These are phyloP conservation scores for Synergus japonicus DNA, from an alignment of 2,888 invertebrate genomes.

Conservation along the genomic window DNA sequence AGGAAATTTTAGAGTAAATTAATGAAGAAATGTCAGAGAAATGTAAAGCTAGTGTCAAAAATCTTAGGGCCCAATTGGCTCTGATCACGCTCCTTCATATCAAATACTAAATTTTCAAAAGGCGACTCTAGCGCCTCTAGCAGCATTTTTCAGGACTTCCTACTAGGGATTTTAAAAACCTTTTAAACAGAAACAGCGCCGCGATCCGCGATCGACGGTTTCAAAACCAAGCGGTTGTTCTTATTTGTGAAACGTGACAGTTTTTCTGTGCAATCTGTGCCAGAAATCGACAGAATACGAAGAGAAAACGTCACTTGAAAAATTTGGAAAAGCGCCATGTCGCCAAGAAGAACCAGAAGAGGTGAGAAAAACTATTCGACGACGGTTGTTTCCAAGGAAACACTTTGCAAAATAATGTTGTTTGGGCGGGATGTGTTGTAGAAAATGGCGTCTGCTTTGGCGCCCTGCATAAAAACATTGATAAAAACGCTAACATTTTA, in stretches of 20 bases:
- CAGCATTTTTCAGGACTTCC: not conserved
- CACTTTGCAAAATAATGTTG: conserved; percentile 13
- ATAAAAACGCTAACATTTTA: not conserved
- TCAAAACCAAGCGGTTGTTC: conserved; percentile 43
- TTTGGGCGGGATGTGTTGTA: conserved; percentile 63
- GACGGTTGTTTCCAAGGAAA: conserved; percentile 14
- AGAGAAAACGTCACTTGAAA: conserved; percentile 26
- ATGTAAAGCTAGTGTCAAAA: not conserved
- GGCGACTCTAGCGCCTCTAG: not conserved
- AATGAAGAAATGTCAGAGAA: not conserved
- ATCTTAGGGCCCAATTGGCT: accelerated
- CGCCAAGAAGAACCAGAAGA: conserved; percentile 64
- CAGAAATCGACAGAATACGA: conserved; percentile 37
- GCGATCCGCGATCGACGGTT: conserved; percentile 46
- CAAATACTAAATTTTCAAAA: conserved; percentile 18
- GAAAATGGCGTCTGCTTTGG: conserved; percentile 62
- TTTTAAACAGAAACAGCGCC: conserved; percentile 42
- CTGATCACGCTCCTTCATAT: conserved; percentile 1
- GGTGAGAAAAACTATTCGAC: conserved; percentile 51
- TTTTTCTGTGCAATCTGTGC: conserved; percentile 21
- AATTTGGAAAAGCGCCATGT: conserved; percentile 52
- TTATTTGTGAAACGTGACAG: conserved; percentile 26
- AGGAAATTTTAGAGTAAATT: too few relatives aligned
- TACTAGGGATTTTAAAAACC: conserved; percentile 9
- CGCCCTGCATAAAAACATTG: conserved; percentile 57